Base-by-base conservation (phyloP, 2,888 invertebrate genomes). In the Epirrhoe alternata region DNA sequence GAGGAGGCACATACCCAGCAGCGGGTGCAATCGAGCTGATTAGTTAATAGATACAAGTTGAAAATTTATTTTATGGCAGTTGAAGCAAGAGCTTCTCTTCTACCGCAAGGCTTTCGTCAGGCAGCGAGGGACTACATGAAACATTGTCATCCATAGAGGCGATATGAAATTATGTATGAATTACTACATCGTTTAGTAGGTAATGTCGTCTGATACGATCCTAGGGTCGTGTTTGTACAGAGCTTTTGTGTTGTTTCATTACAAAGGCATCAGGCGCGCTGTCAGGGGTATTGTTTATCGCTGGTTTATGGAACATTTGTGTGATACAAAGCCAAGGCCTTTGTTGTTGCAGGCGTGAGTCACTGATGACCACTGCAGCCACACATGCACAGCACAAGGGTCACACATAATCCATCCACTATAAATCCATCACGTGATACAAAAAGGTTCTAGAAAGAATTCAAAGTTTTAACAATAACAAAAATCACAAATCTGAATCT, bases 191-290 rank as follows among this genome's bases (percentile, higher is more conserved):
- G 8, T 38, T 8, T 8, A 38, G 35, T n/a, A n/a, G n/a, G n/a
- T 38, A 12, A 42, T 12, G 38, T 42, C 38, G 12, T 42, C 38
- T 42, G 38, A 42, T 42, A 42, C 38, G 38, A 42, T 42, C 38
- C 38, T 42, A 42, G 38, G 38, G 38, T 42, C 38, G 38, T 42
- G 38, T 42, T 42, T 42, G 10, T 8, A 42, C 38, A 42, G 38
- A 42, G 38, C 38, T 42, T 42, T 42, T 42, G 38, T 42, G 38
- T 42, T 42, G 38, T 42, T 42, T 42, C 12, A 42, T 42, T 42
- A 42, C 38, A 12, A 42, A 12, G 38, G 12, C 38, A 42, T 42
- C 38, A 42, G 12, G 38, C 33, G 33, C 38, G 12, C 38, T 12
- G 38, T 42, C 38, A 42, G 38, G 38, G 38, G 38, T 42, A 42